Evolutionary conservation across 2,888 invertebrate genomes (phyloP).

Genomic region (Epistrophella euchroma): DNA sequence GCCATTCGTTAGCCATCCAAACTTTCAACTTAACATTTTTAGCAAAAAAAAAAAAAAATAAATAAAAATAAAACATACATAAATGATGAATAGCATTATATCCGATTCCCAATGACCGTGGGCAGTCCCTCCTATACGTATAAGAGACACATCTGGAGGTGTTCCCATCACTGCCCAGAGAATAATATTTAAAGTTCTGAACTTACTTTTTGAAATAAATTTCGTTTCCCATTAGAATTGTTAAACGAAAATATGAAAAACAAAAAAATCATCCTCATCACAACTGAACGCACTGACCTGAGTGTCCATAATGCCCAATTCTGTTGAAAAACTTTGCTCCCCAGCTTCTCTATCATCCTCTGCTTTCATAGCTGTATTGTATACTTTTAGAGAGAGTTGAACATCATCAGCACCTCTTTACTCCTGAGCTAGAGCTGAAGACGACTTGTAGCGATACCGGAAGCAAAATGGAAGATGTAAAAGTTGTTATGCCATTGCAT

Average conservation of each 20-base stretch:
- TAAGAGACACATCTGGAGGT: background rate
- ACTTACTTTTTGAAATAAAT: conserved; percentile 25
- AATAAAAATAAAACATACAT: background rate
- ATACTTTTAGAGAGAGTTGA: conserved; percentile 52
- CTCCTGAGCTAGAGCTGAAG: background rate
- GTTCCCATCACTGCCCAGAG: conserved; percentile 9
- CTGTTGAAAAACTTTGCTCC: conserved; percentile 26
- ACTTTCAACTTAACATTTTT: conserved; percentile 18
- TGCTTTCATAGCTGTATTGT: no score
- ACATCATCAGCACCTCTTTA: conserved; percentile 20
- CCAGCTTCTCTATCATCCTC: conserved; percentile 26
- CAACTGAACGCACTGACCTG: background rate
- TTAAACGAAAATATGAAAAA: background rate
- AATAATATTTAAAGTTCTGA: conserved; percentile 39
- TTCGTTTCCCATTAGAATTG: conserved; percentile 30
- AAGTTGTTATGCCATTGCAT: conserved; percentile 30
- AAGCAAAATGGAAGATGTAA: conserved; percentile 51
- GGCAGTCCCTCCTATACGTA: background rate
- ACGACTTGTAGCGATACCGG: conserved; percentile 40
- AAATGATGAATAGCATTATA: conserved; percentile 16
- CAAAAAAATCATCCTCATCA: conserved; percentile 20
- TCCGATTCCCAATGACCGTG: conserved; percentile 8
- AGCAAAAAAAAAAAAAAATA: background rate
- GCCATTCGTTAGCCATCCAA: conserved; percentile 14
- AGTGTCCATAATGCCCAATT: background rate